Conservation (phyloP, 2,888 invertebrate genomes). For the Drosophila heteroneura region DNA sequence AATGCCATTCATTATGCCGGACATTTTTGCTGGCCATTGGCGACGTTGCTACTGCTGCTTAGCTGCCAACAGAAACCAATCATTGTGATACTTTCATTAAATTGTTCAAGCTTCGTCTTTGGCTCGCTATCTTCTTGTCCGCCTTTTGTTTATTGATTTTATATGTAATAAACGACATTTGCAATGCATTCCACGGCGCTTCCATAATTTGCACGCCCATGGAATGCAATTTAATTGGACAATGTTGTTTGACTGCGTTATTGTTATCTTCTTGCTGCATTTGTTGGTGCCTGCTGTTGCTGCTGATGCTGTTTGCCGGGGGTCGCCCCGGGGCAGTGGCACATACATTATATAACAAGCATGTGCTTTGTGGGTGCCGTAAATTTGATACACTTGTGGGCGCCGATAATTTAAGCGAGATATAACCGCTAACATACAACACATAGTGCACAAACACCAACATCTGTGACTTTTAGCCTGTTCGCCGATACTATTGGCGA, state of each 20-base stretch:
- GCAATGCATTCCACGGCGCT: conserved; percentile 44
- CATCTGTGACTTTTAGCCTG: conserved; percentile 62
- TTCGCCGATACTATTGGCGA: conserved; percentile 3
- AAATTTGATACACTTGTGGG: conserved; percentile 77
- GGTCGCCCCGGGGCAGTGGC: conserved; percentile 35
- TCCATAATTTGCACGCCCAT: conserved; percentile 67
- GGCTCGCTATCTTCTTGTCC: conserved; percentile 31
- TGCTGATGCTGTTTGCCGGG: neutral
- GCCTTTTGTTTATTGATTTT: conserved; percentile 68
- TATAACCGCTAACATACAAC: conserved; percentile 38
- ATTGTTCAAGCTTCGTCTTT: conserved; percentile 54
- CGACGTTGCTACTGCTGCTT: conserved; percentile 53
- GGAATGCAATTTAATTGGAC: conserved; percentile 77
- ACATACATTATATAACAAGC: conserved; percentile 34
- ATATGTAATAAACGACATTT: conserved; percentile 74
- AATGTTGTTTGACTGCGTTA: conserved; percentile 64
- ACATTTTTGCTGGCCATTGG: conserved; percentile 68
- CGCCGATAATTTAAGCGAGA: conserved; percentile 71
- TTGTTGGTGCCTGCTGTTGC: conserved; percentile 24
- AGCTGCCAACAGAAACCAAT: conserved; percentile 81
- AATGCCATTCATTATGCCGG: conserved; percentile 79
- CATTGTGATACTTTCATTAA: conserved; percentile 82
- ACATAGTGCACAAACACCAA: conserved; percentile 15
- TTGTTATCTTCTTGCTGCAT: conserved; percentile 56
- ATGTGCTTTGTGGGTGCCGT: conserved; percentile 58